Evolutionary conservation across 92 coral and sea anemone species (phyloP).

Genomic region (Epizoanthus rinbou): DNA sequence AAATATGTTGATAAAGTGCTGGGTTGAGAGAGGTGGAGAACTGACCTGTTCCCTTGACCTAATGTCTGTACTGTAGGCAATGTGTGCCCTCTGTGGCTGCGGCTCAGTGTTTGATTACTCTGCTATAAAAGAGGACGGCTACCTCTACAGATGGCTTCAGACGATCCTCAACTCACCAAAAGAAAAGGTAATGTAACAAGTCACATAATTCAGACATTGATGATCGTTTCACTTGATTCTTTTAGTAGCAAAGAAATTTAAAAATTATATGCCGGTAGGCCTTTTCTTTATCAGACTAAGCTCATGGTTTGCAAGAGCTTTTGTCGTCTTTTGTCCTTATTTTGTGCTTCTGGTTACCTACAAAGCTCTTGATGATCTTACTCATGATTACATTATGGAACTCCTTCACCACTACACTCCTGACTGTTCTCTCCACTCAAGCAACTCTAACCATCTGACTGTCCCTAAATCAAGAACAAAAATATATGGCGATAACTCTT

Average conservation of each 20-base stretch:
- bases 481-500: too few relatives aligned
- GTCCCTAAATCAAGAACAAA: too few relatives aligned
- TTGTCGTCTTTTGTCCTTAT: too few relatives aligned
- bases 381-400: too few relatives aligned
- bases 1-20: background rate
- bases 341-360: too few relatives aligned
- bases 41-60: background rate
- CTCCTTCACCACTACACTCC: too few relatives aligned
- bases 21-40: background rate
- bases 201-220: background rate
- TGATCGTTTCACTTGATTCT: background rate
- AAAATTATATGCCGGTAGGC: background rate
- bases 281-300: too few relatives aligned
- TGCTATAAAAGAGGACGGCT: slow-evolving; percentile 78
- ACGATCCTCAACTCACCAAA: slow-evolving; percentile 89
- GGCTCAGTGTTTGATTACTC: slow-evolving; percentile 89
- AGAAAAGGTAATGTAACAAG: slow-evolving; percentile 67
- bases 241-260: background rate
- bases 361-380: too few relatives aligned
- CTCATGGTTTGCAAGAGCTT: too few relatives aligned
- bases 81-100: slow-evolving; percentile 93
- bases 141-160: slow-evolving; percentile 91
- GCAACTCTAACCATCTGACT: too few relatives aligned
- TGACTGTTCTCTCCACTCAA: too few relatives aligned
- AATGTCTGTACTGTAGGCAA: slow-evolving; percentile 64